These are phyloP conservation scores for Oreochromis niloticus DNA, from an alignment of 2,113 vertebrate genomes.

Conservation along the genomic window DNA sequence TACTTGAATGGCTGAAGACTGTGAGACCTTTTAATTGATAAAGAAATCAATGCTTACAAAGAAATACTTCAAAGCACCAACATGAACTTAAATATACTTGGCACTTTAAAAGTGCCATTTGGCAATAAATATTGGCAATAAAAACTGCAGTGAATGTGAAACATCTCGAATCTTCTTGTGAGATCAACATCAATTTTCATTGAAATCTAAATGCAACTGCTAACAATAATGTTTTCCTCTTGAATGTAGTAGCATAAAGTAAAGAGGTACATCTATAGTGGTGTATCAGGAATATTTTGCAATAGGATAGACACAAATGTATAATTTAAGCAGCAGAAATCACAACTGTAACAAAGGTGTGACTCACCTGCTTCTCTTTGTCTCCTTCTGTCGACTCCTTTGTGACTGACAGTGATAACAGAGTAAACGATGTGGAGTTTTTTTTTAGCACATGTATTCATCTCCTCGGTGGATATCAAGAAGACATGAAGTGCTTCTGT, in stretches of 20 bases:
- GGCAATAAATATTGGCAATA: neutral
- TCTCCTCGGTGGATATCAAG: neutral
- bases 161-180: neutral
- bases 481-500: neutral
- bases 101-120: neutral
- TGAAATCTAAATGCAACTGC: neutral
- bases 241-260: fast-evolving
- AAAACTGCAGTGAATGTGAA: neutral
- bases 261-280: neutral
- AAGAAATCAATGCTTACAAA: neutral
- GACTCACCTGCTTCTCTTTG: neutral
- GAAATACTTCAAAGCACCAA: neutral
- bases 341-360: neutral
- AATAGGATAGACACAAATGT: neutral
- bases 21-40: neutral
- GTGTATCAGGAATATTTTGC: neutral
- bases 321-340: neutral
- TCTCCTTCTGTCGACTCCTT: neutral
- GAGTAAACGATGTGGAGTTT: neutral
- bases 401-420: neutral
- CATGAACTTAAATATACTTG: neutral
- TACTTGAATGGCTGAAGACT: neutral
- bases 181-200: neutral
- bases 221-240: neutral
- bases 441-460: neutral